These are phyloP conservation scores for Hylomyscus alleni DNA, from an alignment of 2,797 vertebrate species.

Conservation along the genomic window DNA sequence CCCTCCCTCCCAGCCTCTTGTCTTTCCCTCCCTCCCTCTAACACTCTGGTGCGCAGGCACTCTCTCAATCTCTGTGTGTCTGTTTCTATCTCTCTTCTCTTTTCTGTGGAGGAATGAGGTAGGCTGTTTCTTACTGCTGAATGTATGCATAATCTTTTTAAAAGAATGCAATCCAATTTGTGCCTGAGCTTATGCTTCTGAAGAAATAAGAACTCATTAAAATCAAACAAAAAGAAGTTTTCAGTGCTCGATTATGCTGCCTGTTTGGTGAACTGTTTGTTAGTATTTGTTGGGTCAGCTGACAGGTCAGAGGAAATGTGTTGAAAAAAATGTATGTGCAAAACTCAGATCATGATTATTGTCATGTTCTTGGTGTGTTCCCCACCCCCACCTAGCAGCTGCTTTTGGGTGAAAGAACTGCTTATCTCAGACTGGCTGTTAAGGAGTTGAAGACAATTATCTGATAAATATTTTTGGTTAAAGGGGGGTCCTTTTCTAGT, in stretches of 20 bases:
- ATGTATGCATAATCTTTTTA: constrained; percentile 55
- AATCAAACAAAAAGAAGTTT: constrained; percentile 78
- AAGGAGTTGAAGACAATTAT: constrained; percentile 59
- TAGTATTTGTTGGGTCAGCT: neutral
- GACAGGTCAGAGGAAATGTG: constrained; percentile 68
- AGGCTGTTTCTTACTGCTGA: constrained; percentile 48
- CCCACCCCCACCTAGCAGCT: constrained; percentile 30
- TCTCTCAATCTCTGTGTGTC: neutral
- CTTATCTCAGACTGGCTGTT: constrained; percentile 54
- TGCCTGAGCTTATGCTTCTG: constrained; percentile 47
- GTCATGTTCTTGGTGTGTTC: constrained; percentile 41
- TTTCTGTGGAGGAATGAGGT: constrained; percentile 5
- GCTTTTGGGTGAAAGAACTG: constrained; percentile 58
- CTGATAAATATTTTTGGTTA: constrained; percentile 47
- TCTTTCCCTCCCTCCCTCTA: neutral
- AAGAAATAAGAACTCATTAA: constrained; percentile 64
- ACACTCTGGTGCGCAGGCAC: neutral
- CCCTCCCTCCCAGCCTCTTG: neutral
- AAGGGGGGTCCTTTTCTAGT: constrained; percentile 54
- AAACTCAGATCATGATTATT: constrained; percentile 65
- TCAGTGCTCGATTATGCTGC: constrained; percentile 25
- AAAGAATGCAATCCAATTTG: constrained; percentile 51
- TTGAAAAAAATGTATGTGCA: constrained; percentile 25
- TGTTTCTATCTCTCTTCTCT: constrained; percentile 4
- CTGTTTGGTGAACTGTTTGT: constrained; percentile 29